Evolutionary conservation across 2,113 vertebrate species (phyloP), one percentile per base, ranked within the genome.

Genomic region (Chaenogobius annularis): DNA sequence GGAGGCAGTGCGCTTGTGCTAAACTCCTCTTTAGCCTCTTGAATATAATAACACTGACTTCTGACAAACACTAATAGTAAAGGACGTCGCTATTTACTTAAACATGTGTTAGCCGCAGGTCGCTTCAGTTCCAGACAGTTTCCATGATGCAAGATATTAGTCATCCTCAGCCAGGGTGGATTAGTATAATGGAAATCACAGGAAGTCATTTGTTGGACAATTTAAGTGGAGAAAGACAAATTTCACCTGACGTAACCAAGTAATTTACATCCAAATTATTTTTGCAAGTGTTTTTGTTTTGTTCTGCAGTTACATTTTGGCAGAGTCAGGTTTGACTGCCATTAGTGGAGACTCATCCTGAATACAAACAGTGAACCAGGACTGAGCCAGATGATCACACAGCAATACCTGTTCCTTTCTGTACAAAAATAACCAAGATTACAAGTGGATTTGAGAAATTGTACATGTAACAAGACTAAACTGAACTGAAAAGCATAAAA

Each of bases 1-100:
- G 69, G 67, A 17, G 90, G 85, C 88, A 86, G 84, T 83, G 79
- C 74, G 78, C 79, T 90, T 61, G 91, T 89, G 87, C 83, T 81
- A 79, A 88, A 76, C 75, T 81, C 69, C 67, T 52, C 62, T 69
- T 69, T 72, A 67, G 75, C 74, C 23, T 52, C 52, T 68, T 19
- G 50, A 54, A 73, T 61, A 77, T 40, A 66, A 76, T n/a, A 69
- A 70, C 65, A 72, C 72, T 62, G 68, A 82, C 77, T 73, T 72
- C 83, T 50, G 68, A 78, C 79, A 69, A 68, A 76, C 69, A 9
- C 43, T 59, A 84, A 64, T 80, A 79, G 66, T 56, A 72, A 69
- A 74, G 80, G 0, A 73, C 87, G 75, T 78, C 61, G 43, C 5
- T 50, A 70, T 72, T 69, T 76, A 72, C 69, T 71, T 61, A 47